Evolutionary conservation across 2,113 vertebrate species (phyloP).

Genomic region (Entomyzon cyanotis): DNA sequence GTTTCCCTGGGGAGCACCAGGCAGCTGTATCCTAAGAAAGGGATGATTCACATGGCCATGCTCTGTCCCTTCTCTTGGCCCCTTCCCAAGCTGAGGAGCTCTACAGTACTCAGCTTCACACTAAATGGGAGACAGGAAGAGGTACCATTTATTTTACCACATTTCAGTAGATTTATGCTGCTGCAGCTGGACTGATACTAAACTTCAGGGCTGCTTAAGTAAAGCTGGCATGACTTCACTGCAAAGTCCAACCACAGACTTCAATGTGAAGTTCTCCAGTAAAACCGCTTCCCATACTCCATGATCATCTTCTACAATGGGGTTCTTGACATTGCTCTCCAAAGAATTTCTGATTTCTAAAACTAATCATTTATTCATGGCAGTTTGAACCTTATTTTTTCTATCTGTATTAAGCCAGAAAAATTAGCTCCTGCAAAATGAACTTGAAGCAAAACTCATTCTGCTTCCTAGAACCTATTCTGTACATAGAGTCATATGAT

Average conservation of each 20-base stretch:
- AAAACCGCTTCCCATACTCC: neutral
- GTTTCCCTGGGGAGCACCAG: neutral
- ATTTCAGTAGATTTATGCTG: neutral
- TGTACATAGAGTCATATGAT: accelerated
- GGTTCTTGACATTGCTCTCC: neutral
- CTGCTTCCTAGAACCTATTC: neutral
- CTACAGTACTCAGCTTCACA: neutral
- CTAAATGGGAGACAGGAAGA: neutral
- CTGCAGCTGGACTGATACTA: neutral
- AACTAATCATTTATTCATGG: neutral
- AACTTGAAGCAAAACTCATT: neutral
- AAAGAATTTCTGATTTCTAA: neutral
- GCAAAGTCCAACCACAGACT: neutral
- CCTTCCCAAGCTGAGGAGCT: neutral
- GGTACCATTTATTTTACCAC: neutral
- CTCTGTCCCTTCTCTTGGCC: neutral
- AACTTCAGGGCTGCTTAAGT: neutral
- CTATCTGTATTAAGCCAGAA: neutral
- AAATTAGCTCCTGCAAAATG: neutral
- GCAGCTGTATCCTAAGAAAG: too few relatives aligned
- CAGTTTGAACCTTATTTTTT: neutral
- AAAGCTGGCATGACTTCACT: neutral
- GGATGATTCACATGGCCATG: neutral
- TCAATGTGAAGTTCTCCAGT: neutral
- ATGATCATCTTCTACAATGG: accelerated